Evolutionary conservation across 2,113 vertebrate species (phyloP).

Genomic region (Elachura formosa): DNA sequence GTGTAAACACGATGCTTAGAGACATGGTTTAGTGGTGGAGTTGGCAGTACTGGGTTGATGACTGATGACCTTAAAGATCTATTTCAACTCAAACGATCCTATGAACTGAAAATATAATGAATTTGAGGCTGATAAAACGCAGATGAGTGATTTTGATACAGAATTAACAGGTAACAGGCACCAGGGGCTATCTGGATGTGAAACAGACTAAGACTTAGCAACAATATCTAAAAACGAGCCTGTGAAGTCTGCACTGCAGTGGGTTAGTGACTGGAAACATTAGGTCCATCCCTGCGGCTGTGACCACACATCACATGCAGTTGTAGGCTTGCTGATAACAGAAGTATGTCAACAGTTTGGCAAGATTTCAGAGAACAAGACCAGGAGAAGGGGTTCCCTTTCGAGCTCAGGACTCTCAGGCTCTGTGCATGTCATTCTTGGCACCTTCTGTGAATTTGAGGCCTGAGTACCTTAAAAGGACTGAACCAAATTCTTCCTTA

Average conservation of each 20-base stretch:
- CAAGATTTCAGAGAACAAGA: constrained; percentile 3
- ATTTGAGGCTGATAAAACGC: background rate
- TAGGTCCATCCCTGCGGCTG: background rate
- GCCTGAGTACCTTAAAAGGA: constrained; percentile 25
- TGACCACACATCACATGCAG: background rate
- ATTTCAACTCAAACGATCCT: background rate
- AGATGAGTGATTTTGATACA: background rate
- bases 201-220: background rate
- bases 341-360: constrained; percentile 10
- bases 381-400: background rate
- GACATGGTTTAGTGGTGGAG: background rate
- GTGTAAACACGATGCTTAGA: background rate
- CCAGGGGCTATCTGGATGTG: background rate
- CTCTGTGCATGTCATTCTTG: background rate
- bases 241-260: background rate
- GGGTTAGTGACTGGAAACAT: background rate
- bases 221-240: background rate
- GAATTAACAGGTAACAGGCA: background rate
- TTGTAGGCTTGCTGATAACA: constrained; percentile 24
- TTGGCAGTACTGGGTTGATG: background rate
- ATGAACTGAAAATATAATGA: background rate
- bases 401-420: background rate
- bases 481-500: constrained; percentile 5
- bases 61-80: background rate
- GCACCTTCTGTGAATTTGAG: background rate